These are phyloP conservation scores for Phrynocephalus forsythii DNA, from an alignment of 2,797 vertebrate genomes.

Conservation along the genomic window DNA sequence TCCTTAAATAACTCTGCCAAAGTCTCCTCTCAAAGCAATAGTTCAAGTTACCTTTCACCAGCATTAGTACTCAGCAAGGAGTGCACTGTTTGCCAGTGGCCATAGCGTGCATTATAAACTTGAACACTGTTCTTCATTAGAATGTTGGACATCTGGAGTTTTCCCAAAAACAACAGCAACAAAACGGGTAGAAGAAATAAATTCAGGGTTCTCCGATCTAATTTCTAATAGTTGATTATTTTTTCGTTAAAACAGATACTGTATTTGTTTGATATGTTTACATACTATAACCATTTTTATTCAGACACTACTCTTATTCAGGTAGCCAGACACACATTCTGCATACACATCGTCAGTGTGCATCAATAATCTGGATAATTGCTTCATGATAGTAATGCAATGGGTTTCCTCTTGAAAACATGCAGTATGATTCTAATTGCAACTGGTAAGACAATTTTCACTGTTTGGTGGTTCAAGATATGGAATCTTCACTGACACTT, in stretches of 20 bases:
- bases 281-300: constrained; percentile 59
- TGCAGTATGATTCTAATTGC: constrained; percentile 68
- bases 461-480: constrained; percentile 70
- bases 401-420: constrained; percentile 63
- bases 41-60: constrained; percentile 78
- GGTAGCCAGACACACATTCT: constrained; percentile 71
- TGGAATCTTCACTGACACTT: constrained; percentile 71
- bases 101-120: constrained; percentile 65
- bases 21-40: constrained; percentile 72
- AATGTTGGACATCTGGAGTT: constrained; percentile 68
- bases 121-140: constrained; percentile 62
- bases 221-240: constrained; percentile 61
- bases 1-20: constrained; percentile 68
- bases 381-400: constrained; percentile 57
- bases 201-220: constrained; percentile 74
- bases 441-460: constrained; percentile 59
- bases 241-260: constrained; percentile 61
- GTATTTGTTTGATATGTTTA: constrained; percentile 53
- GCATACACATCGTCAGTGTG: constrained; percentile 55
- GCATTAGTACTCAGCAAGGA: constrained; percentile 79
- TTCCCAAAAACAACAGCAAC: constrained; percentile 70
- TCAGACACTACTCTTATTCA: constrained; percentile 68
- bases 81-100: constrained; percentile 51
- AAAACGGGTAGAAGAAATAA: constrained; percentile 74
- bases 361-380: constrained; percentile 56